Base-by-base conservation (phyloP, 2,797 vertebrate genomes). In the Spea hammondii region DNA sequence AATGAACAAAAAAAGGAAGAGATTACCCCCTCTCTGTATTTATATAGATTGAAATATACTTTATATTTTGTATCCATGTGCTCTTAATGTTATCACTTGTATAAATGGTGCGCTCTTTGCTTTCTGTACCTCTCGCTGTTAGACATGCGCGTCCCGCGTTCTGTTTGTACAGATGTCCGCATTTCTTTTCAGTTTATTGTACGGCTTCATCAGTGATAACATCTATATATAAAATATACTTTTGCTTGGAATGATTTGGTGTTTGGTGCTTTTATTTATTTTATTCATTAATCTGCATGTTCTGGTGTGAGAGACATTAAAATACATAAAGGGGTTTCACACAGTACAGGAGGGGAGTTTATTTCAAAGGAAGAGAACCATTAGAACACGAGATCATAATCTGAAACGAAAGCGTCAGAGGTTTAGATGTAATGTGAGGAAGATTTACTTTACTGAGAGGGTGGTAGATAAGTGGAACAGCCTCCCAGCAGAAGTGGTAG, bases 131-230 rank as follows among this genome's bases (percentile, higher is more conserved):
- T 70, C 14, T 77, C 67, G 74, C 53, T 78, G 69, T 81, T 83
- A 83, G 64, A 62, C n/a, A 76, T 85, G 85, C 48, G 65, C 83
- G 7, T 83, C 84, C 86, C 77, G 68, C 86, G 82, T 86, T 87
- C 77, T 77, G 82, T 57, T 86, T 96, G 95, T 95, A 95, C 93
- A 96, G 93, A 92, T 79, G 90, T 90, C 70, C 78, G 84, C 89
- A 90, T 83, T 89, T 90, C 92, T 92, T 94, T 90, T 93, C 92
- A 79, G 92, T 91, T 92, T 90, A 93, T 93, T 94, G 94, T 97
- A 96, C 95, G 95, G 94, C 96, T 95, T 96, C 91, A 89, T 91
- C 95, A 93, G 93, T 92, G 93, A 92, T 94, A 94, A 94, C 91
- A 92, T 77, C 84, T 89, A 93, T 93, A 94, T 90, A 89, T 90